Conservation (phyloP, 2,113 vertebrate species). For the Limanda limanda region DNA sequence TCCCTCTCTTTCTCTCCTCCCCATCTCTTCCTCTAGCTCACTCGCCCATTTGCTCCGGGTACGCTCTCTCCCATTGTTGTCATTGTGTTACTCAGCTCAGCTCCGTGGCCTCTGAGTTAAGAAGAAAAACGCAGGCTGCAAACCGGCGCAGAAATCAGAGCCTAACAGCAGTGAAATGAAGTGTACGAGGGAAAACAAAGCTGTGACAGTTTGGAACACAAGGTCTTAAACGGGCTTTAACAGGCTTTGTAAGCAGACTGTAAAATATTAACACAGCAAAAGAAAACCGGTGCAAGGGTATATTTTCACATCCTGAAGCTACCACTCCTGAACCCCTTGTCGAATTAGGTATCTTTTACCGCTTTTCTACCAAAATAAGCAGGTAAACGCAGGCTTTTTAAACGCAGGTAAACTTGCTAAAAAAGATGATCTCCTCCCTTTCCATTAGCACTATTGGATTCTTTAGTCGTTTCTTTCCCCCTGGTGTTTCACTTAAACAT, state of each 20-base stretch:
- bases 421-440: too few species aligned
- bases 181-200: not conserved
- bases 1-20: constrained; percentile 23
- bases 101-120: constrained; percentile 52
- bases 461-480: too few species aligned
- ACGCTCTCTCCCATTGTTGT: constrained; percentile 54
- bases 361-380: too few species aligned
- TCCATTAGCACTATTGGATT: too few species aligned
- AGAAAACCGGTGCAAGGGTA: not conserved
- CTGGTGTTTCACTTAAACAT: too few species aligned
- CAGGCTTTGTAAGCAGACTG: not conserved
- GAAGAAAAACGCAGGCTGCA: constrained; percentile 56
- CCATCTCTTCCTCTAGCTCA: constrained; percentile 19
- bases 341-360: too few species aligned
- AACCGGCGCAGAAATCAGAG: constrained; percentile 32
- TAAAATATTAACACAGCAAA: not conserved
- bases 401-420: too few species aligned
- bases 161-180: constrained; percentile 3
- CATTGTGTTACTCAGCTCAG: constrained; percentile 61
- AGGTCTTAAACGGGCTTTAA: not conserved
- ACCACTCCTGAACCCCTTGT: not conserved
- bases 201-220: not conserved
- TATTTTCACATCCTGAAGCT: not conserved
- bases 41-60: constrained; percentile 39
- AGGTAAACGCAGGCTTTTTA: too few species aligned